Evolutionary conservation across 2,113 vertebrate genomes (phyloP).

Genomic region (Addax nasomaculatus): DNA sequence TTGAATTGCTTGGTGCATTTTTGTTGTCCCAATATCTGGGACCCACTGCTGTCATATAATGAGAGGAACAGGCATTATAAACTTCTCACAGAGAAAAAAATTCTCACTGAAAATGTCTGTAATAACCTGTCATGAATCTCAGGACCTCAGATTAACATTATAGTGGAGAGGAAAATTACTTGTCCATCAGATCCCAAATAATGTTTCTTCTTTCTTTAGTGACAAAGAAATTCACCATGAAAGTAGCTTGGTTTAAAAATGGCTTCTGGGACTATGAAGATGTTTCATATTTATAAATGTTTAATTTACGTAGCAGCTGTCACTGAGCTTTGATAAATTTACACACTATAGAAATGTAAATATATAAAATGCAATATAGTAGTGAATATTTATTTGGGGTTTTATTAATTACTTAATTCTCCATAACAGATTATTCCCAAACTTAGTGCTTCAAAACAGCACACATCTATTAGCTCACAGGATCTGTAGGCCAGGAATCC

Average conservation of each 20-base stretch:
- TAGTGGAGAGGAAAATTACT: neutral
- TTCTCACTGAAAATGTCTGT: neutral
- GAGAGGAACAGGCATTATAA: neutral
- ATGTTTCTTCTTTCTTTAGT: neutral
- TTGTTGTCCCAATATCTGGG: neutral
- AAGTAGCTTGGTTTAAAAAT: slow-evolving; percentile 48
- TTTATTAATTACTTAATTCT: slow-evolving; percentile 42
- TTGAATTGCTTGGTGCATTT: neutral
- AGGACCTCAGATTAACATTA: neutral
- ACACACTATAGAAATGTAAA: slow-evolving; percentile 14
- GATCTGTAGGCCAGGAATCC: neutral
- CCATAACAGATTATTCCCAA: neutral
- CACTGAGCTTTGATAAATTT: slow-evolving; percentile 26
- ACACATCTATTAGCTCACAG: neutral
- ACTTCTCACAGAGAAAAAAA: neutral
- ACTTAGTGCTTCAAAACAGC: neutral
- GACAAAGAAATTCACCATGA: slow-evolving; percentile 10
- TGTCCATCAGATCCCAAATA: slow-evolving; percentile 25
- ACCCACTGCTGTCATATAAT: neutral
- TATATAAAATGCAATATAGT: neutral
- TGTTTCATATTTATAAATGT: slow-evolving; percentile 28
- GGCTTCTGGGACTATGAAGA: neutral
- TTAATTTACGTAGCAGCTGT: slow-evolving; percentile 14
- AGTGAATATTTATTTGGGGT: neutral
- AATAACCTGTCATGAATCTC: neutral